phyloP scores from a whole-genome alignment of 1,140 invertebrate species.

The Paraescarpia echinospica region DNA sequence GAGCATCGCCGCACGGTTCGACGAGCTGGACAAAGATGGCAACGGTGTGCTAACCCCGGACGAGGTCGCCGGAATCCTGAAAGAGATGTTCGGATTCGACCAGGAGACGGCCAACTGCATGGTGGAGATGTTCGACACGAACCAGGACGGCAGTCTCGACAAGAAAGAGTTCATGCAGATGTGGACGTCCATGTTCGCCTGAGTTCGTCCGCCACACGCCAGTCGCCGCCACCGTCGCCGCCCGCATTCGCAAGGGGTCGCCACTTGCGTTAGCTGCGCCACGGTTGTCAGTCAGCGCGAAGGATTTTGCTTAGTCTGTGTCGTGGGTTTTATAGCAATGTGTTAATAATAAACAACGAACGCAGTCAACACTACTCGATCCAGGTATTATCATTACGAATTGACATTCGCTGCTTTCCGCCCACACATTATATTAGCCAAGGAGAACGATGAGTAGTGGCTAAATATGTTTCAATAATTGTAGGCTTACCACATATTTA shows the following conservation, averaged over 20 bases:
- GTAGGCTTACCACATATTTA: not conserved
- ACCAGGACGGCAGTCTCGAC: slow-evolving; percentile 31
- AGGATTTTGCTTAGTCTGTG: not conserved
- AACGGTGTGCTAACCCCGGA: slow-evolving; percentile 29
- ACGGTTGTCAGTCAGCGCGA: not conserved
- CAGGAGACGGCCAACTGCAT: slow-evolving; percentile 20
- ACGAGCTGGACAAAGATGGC: slow-evolving; percentile 30
- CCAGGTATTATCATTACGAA: not conserved
- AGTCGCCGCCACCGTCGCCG: not conserved
- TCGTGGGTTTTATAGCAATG: not conserved
- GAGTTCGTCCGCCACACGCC: not conserved
- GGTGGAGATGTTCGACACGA: slow-evolving; percentile 30
- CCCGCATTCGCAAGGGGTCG: not conserved
- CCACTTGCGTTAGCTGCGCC: not conserved
- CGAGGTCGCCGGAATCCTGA: slow-evolving; percentile 26
- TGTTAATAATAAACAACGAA: not conserved
- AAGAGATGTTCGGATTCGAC: slow-evolving; percentile 31
- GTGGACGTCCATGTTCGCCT: slow-evolving; percentile 31
- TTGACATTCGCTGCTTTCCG: not conserved
- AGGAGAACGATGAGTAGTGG: not conserved
- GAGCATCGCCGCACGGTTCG: slow-evolving; percentile 24
- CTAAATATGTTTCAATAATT: not conserved
- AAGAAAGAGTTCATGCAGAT: slow-evolving; percentile 31
- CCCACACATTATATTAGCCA: not conserved
- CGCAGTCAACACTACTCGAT: not conserved